A percentile compares a stretch with the other conserved stretches of the same genome.
These are phyloP conservation scores for Elysia chlorotica DNA, from an alignment of 1,140 invertebrate species.

Conservation along the genomic window DNA sequence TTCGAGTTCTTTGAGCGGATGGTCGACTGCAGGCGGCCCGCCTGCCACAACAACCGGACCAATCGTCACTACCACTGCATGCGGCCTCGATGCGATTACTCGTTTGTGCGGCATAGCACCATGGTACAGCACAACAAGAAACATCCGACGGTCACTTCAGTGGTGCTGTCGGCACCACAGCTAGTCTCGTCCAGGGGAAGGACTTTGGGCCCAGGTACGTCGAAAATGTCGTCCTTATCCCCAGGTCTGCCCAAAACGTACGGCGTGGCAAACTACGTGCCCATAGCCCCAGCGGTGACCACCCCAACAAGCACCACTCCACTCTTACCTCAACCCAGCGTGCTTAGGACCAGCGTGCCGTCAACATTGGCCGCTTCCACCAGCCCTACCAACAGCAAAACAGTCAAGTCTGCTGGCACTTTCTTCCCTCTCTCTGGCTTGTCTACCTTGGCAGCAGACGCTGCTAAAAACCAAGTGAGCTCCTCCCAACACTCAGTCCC, in stretches of 20 bases:
- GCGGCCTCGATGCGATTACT: constrained; percentile 74
- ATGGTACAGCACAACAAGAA: constrained; percentile 76
- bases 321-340: neutral
- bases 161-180: constrained; percentile 1
- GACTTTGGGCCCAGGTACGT: no score
- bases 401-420: constrained; percentile 87
- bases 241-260: neutral
- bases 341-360: neutral
- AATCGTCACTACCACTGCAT: constrained; percentile 81
- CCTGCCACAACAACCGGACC: constrained; percentile 74
- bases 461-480: neutral
- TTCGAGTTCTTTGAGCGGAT: constrained; percentile 82
- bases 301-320: neutral
- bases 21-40: constrained; percentile 74
- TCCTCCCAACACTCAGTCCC: neutral
- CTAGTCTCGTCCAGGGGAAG: no score
- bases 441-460: no score
- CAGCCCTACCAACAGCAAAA: constrained; percentile 34
- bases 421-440: constrained; percentile 81
- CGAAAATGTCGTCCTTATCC: no score
- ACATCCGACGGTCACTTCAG: constrained; percentile 45
- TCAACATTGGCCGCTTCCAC: no score
- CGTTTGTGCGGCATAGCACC: constrained; percentile 72
- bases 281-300: constrained; percentile 30
- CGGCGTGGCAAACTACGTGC: constrained; percentile 18